Conservation (phyloP, 2,888 invertebrate species). For the Prosapia bicincta region DNA sequence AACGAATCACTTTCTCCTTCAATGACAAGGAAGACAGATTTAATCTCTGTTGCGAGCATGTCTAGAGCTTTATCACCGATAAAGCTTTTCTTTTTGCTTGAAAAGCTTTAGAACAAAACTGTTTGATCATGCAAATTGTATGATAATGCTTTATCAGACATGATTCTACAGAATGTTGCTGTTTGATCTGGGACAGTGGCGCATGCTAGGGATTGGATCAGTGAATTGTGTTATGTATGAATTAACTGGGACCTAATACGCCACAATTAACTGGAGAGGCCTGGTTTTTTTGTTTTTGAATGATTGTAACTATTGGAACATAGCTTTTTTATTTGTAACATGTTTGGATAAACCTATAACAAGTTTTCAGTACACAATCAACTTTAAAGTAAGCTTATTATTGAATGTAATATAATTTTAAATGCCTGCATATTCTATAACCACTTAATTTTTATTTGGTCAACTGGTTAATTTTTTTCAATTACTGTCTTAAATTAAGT, state of each 20-base stretch:
- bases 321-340: background rate
- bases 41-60: slow-evolving; percentile 25
- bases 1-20: slow-evolving; percentile 16
- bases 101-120: background rate
- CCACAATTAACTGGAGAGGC: background rate
- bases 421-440: no score
- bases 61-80: background rate
- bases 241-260: background rate
- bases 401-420: background rate
- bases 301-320: background rate
- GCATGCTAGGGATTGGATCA: slow-evolving; percentile 12
- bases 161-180: background rate
- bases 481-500: no score
- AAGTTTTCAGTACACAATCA: background rate
- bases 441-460: no score
- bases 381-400: background rate
- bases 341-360: background rate
- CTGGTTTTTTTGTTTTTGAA: background rate
- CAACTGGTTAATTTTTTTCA: no score
- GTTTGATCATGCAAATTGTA: background rate
- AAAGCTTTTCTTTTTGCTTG: background rate
- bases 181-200: slow-evolving; percentile 28
- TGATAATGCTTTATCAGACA: slow-evolving; percentile 2
- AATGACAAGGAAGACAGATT: slow-evolving; percentile 24
- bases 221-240: background rate